A percentile compares a stretch with the other conserved stretches of the same genome.
Evolutionary conservation across 1,140 invertebrate species (phyloP).

Genomic region (Artemia franciscana): DNA sequence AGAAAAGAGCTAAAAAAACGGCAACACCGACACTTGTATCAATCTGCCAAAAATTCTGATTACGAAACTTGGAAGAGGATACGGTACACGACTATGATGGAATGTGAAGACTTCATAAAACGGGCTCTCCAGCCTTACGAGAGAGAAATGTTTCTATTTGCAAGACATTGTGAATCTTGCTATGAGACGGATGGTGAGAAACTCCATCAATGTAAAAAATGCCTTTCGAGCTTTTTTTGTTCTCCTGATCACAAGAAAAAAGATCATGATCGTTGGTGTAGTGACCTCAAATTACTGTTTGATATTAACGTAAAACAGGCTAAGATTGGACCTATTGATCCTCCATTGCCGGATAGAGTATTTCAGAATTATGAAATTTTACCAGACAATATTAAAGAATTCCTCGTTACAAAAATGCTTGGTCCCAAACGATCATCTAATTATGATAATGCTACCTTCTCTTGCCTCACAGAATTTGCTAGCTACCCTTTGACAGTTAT

Average conservation of each 20-base stretch:
- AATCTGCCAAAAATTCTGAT: slow-evolving; percentile 1
- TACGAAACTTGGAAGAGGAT: slow-evolving; percentile 10
- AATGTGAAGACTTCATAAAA: background rate
- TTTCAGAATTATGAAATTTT: slow-evolving; percentile 23
- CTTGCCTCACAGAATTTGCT: slow-evolving; percentile 33
- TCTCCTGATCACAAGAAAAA: slow-evolving; percentile 15
- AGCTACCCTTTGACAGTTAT: slow-evolving; percentile 35
- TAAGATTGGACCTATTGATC: slow-evolving; percentile 16
- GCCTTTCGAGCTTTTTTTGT: slow-evolving; percentile 27
- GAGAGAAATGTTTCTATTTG: slow-evolving; percentile 38
- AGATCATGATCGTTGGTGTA: slow-evolving; percentile 20
- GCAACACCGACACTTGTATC: slow-evolving; percentile 18
- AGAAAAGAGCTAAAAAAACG: slow-evolving; percentile 14
- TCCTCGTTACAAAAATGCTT: slow-evolving; percentile 8
- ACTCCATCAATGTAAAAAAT: slow-evolving; percentile 27
- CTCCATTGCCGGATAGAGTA: slow-evolving; percentile 23
- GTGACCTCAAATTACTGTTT: slow-evolving; percentile 18
- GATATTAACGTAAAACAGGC: slow-evolving; percentile 19
- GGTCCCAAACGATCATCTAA: slow-evolving; percentile 19
- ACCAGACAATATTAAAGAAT: slow-evolving; percentile 15
- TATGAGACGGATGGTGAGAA: slow-evolving; percentile 20
- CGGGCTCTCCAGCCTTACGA: slow-evolving; percentile 34
- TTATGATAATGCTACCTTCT: slow-evolving; percentile 33
- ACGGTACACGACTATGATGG: slow-evolving; percentile 4
- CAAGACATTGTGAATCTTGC: slow-evolving; percentile 31